Evolutionary conservation across 2,797 vertebrate genomes (phyloP), one percentile per base, ranked within the genome.

Genomic region (Sebastes umbrosus): DNA sequence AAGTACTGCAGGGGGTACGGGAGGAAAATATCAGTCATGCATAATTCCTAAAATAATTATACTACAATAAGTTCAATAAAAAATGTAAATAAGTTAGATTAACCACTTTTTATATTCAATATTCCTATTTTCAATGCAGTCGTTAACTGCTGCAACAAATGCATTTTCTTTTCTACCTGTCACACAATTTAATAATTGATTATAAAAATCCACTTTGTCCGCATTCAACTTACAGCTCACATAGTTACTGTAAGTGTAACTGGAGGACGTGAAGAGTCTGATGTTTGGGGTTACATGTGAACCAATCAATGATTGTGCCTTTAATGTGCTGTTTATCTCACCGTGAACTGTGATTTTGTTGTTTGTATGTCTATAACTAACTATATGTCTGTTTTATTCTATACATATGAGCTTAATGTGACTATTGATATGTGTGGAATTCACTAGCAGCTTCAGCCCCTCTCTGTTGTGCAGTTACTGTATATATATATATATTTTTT

Each of bases 401-500:
- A 1, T 58, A 58, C n/a, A 55, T 27, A 64, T 77, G 34, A 78
- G 54, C 34, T 67, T 39, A 71, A n/a, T 73, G 54, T 82, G 50
- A 77, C 55, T 70, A 55, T 52, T 2, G 20, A 10, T 74, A 63
- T 71, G 52, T 73, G 52, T 74, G 16, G 11, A 36, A 25, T 59
- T 78, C 69, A 55, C 2, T 31, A 1, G n/a, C 3, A 16, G 4
- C 39, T 72, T 90, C 88, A 90, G 88, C 84, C 83, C 66, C 79
- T 93, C 90, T 90, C 22, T 86, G 88, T 77, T 70, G 85, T 75
- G 64, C 73, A 78, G 52, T 63, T 70, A 2, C 20, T 16, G 5
- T 22, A 4, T 34, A 39, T 39, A 39, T 39, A 39, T 39, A 14
- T 39, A 1, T 20, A 4, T 29, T 9, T 8, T 5, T 12, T 73